phyloP scores from a whole-genome alignment of 2,797 vertebrate species.

The Todus mexicanus region DNA sequence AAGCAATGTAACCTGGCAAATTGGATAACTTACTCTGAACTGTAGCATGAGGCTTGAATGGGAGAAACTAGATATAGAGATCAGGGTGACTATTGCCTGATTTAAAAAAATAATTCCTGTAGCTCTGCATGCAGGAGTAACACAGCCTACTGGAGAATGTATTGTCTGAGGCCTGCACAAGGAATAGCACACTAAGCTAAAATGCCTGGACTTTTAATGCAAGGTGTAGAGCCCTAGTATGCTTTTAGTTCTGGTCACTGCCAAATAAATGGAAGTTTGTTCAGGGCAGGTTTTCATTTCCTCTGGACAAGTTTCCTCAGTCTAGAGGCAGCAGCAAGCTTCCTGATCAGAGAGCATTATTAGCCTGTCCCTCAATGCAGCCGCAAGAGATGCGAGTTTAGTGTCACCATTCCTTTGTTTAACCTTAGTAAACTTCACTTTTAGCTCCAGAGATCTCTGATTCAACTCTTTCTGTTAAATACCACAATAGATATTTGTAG shows the following conservation, averaged over 20 bases:
- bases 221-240: neutral
- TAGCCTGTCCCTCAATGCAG: neutral
- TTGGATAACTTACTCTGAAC: neutral
- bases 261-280: neutral
- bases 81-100: neutral
- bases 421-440: neutral
- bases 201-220: neutral
- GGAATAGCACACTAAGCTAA: neutral
- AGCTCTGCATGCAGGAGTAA: neutral
- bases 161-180: neutral
- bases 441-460: neutral
- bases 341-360: rapidly evolving
- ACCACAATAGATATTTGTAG: neutral
- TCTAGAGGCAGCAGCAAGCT: neutral
- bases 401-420: neutral
- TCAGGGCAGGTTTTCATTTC: neutral
- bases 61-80: neutral
- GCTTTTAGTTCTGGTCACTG: neutral
- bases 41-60: neutral
- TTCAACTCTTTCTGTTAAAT: no score
- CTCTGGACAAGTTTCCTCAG: neutral
- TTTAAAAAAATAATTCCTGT: neutral
- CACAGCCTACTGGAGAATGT: neutral
- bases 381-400: rapidly evolving
- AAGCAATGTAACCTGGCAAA: conserved; percentile 3